A percentile compares a stretch with the other conserved stretches of the same genome.
phyloP scores from a whole-genome alignment of 2,113 vertebrate species.

The Cercocebus atys region DNA sequence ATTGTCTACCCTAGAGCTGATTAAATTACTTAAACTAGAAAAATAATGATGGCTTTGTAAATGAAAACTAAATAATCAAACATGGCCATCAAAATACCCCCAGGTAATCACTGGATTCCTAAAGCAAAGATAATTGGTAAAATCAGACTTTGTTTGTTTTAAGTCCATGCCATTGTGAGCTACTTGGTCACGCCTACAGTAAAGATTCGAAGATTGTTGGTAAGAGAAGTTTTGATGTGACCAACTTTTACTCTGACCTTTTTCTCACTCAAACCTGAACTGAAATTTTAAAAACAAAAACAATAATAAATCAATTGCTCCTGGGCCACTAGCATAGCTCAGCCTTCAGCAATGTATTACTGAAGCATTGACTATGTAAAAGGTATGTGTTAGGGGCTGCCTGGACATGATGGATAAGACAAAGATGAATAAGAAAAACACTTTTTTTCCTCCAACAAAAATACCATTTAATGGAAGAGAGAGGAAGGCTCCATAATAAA shows the following conservation, averaged over 20 bases:
- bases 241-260: neutral
- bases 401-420: neutral
- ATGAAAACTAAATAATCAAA: conserved; percentile 39
- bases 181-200: neutral
- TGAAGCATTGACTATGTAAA: neutral
- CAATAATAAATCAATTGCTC: neutral
- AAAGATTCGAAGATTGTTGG: neutral
- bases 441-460: neutral
- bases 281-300: neutral
- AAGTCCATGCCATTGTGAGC: neutral
- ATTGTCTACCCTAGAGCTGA: conserved; percentile 38
- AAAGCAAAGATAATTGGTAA: conserved; percentile 42
- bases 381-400: neutral
- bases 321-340: no score
- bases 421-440: neutral
- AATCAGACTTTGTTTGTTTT: neutral
- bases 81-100: neutral
- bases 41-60: conserved; percentile 47
- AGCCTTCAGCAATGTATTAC: neutral
- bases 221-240: neutral
- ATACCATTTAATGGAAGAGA: neutral
- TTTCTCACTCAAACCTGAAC: neutral
- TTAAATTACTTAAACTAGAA: conserved; percentile 54
- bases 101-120: neutral
- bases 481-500: neutral